Conservation (phyloP, 2,888 invertebrate genomes). For the Oasisia sp. region DNA sequence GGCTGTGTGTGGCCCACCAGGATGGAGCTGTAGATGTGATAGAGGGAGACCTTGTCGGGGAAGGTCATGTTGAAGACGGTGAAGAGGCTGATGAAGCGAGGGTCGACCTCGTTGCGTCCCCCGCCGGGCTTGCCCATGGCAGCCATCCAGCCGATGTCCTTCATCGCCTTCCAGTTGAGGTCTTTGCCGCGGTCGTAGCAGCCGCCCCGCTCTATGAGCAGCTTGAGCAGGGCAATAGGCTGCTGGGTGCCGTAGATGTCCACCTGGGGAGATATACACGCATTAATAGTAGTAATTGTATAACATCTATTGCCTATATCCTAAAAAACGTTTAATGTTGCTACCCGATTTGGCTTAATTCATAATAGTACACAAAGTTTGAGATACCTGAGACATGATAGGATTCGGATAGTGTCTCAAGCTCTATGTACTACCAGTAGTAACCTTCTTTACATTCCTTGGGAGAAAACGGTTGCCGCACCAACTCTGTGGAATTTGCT, state of each 20-base stretch:
- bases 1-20: slow-evolving; percentile 79
- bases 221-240: slow-evolving; percentile 89
- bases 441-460: too few relatives aligned
- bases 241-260: slow-evolving; percentile 93
- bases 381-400: too few relatives aligned
- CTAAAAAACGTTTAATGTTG: too few relatives aligned
- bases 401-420: too few relatives aligned
- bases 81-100: slow-evolving; percentile 89
- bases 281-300: background rate
- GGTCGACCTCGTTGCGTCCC: slow-evolving; percentile 89
- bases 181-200: slow-evolving; percentile 90
- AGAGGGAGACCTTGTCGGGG: slow-evolving; percentile 81
- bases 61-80: slow-evolving; percentile 86
- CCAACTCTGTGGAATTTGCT: too few relatives aligned
- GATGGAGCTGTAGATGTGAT: slow-evolving; percentile 85
- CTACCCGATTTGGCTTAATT: too few relatives aligned
- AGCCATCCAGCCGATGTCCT: slow-evolving; percentile 74
- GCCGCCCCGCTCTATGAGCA: slow-evolving; percentile 88
- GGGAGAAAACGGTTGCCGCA: too few relatives aligned
- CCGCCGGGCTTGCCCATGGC: slow-evolving; percentile 78
- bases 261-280: slow-evolving; percentile 61
- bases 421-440: too few relatives aligned
- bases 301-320: too few relatives aligned
- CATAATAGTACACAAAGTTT: too few relatives aligned
- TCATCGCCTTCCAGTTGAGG: slow-evolving; percentile 87